Conservation (phyloP, 2,888 invertebrate genomes). For the Stenotaenia linearis region DNA sequence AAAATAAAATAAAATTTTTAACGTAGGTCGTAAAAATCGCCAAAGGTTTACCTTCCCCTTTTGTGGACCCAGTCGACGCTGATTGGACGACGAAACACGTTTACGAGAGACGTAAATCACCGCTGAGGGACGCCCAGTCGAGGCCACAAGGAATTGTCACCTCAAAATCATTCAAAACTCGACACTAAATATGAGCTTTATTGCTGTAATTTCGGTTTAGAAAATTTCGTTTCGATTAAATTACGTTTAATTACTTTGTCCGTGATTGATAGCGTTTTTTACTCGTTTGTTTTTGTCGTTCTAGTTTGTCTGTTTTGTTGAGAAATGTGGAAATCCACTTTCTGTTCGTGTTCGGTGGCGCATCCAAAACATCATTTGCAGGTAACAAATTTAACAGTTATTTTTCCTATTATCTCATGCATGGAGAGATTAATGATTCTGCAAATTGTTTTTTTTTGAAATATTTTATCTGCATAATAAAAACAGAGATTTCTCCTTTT, state of each 20-base stretch:
- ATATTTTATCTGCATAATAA: no score
- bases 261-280: neutral
- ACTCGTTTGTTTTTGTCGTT: no score
- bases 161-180: constrained; percentile 15
- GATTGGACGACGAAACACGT: constrained; percentile 20
- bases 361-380: neutral
- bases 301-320: no score
- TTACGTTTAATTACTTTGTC: neutral
- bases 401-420: neutral
- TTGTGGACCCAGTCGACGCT: constrained; percentile 11
- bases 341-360: neutral
- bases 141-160: neutral
- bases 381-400: neutral
- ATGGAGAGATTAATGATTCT: neutral
- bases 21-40: constrained; percentile 6
- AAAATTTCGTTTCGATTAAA: neutral
- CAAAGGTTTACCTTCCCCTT: constrained; percentile 21
- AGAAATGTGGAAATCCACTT: no score
- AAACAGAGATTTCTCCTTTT: no score
- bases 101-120: constrained; percentile 26
- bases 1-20: constrained; percentile 21
- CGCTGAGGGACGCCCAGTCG: neutral
- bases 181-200: neutral
- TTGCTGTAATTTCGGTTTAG: neutral
- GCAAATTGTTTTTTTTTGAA: no score